These are phyloP conservation scores for Rotaria macrura DNA, from an alignment of 2,888 invertebrate genomes.

Conservation along the genomic window DNA sequence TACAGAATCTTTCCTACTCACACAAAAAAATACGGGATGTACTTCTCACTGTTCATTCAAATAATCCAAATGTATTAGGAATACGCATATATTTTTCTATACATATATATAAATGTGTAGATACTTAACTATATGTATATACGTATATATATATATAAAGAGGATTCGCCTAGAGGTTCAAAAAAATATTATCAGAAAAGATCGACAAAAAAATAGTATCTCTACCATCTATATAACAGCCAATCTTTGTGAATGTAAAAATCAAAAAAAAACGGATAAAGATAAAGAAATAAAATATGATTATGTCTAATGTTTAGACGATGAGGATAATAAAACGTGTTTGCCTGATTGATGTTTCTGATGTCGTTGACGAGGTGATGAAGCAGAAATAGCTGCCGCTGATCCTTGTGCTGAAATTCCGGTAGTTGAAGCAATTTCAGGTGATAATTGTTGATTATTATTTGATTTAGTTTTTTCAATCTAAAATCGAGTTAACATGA, in stretches of 20 bases:
- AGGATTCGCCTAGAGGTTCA: background rate
- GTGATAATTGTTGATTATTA: background rate
- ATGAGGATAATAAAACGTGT: background rate
- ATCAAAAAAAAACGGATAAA: background rate
- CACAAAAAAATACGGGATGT: background rate
- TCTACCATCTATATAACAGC: background rate
- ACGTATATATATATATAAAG: background rate
- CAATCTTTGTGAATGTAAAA: background rate
- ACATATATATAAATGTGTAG: too few species aligned
- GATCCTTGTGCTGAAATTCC: background rate
- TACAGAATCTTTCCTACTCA: background rate
- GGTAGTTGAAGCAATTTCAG: background rate
- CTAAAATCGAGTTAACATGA: background rate
- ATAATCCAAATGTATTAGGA: background rate
- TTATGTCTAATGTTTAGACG: background rate
- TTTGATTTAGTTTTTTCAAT: constrained; percentile 16
- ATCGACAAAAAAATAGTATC: background rate
- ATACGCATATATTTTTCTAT: background rate
- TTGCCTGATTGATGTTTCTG: background rate
- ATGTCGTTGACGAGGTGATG: background rate
- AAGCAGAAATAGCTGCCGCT: background rate
- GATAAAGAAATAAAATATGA: background rate
- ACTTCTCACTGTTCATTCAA: background rate
- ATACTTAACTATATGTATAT: too few species aligned
- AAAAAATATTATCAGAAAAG: background rate